These are phyloP conservation scores for Lydus trimaculatus DNA, from an alignment of 2,888 invertebrate species.

Conservation along the genomic window DNA sequence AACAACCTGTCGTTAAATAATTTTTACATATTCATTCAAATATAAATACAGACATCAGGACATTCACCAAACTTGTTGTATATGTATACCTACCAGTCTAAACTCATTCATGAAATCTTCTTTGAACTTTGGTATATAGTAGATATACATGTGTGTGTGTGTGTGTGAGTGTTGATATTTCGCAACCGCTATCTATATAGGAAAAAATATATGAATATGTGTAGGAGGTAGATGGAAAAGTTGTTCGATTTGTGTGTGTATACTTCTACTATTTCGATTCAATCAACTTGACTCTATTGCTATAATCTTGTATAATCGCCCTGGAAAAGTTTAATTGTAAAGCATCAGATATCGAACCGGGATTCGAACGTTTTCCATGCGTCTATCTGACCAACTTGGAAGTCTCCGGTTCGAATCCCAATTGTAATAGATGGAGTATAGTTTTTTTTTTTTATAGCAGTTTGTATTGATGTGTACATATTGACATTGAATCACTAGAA, in stretches of 20 bases:
- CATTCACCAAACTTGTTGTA: constrained; percentile 6
- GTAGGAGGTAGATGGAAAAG: background rate
- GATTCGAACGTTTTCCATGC: no score
- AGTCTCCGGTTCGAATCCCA: no score
- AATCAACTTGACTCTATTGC: background rate
- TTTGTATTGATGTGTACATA: background rate
- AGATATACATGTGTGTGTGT: background rate
- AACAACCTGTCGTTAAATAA: background rate
- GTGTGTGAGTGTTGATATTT: background rate
- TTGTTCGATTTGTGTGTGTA: background rate
- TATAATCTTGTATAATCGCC: no score
- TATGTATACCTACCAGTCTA: constrained; percentile 1
- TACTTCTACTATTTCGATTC: background rate
- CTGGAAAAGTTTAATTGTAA: no score
- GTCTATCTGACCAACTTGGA: no score
- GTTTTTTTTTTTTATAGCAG: background rate
- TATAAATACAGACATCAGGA: background rate
- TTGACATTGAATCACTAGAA: no score
- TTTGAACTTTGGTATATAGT: constrained; percentile 1
- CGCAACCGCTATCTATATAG: background rate
- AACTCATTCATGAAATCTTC: constrained; percentile 7
- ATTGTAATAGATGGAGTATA: background rate
- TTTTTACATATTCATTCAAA: constrained; percentile 7
- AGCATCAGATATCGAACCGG: no score
- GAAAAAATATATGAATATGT: background rate